A percentile compares a stretch with the other conserved stretches of the same genome.
Evolutionary conservation across 2,113 vertebrate species (phyloP).

Genomic region (Astur gentilis): DNA sequence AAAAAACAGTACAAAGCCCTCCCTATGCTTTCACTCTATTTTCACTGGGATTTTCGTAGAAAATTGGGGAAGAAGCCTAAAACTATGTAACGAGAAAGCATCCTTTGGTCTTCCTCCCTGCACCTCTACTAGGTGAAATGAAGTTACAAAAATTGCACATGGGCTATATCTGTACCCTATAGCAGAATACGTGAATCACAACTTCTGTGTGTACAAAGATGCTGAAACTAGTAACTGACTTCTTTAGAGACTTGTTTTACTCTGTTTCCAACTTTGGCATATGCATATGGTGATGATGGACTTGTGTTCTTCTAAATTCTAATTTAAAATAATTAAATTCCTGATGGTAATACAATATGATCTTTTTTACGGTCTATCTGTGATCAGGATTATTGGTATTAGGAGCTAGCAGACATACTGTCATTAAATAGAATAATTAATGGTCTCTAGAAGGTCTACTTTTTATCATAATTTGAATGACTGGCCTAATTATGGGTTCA

Average conservation of each 20-base stretch:
- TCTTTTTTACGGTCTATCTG: neutral
- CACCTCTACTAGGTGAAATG: neutral
- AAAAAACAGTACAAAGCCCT: neutral
- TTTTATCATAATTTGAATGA: neutral
- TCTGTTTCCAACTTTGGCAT: neutral
- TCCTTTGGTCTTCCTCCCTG: neutral
- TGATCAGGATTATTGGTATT: neutral
- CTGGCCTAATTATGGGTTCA: neutral
- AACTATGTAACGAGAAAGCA: neutral
- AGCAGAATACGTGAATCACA: neutral
- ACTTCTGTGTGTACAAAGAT: neutral
- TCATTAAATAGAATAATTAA: neutral
- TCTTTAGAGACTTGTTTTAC: neutral
- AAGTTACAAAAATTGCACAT: neutral
- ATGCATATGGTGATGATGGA: neutral
- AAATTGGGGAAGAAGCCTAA: neutral
- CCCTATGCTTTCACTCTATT: neutral
- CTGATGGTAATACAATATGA: neutral
- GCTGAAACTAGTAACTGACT: neutral
- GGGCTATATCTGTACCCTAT: rapidly evolving
- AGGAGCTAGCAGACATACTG: neutral
- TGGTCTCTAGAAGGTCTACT: neutral
- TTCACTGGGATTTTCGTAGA: neutral
- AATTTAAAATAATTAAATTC: neutral
- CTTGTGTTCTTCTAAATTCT: neutral